Base-by-base conservation (phyloP, 2,113 vertebrate genomes). In the Macquaria ambigua region DNA sequence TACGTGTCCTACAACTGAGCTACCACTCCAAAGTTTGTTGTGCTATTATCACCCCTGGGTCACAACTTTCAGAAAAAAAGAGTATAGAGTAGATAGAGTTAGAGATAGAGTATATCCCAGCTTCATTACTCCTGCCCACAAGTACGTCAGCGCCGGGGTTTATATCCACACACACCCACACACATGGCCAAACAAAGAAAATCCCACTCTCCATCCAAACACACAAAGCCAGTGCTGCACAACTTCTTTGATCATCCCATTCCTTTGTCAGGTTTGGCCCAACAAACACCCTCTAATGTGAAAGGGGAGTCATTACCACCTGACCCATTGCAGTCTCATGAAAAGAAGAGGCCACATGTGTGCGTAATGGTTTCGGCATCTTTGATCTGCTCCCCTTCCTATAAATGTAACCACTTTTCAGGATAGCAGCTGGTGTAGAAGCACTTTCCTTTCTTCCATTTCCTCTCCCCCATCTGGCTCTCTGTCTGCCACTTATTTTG, bases 351-450 rank as follows among this genome's bases (percentile, higher is more conserved):
- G 88, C 86, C 89, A 92, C 86, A 77, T 92, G 84, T 90, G 92
- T 81, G 62, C 41, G 83, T 93, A 90, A 92, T 91, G 88, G 82
- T 87, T 87, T 81, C 71, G 31, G 80, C 82, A 87, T 87, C 89
- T 94, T 93, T 94, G 88, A 92, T 94, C 92, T 81, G 75, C 81
- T 87, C 79, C 83, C 73, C 75, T 79, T 90, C 81, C 82, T 89
- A 82, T 90, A 92, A 90, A 90, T 93, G 92, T 92, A 91, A 87
- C 88, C 90, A 93, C 88, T 94, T 92, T 93, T 91, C 84, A 91
- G 89, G 89, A 90, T 64, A 86, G 92, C 93, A 93, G 93, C 93
- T 94, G 93, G 85, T 79, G 75, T 77, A 89, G 84, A 87, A 92
- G 87, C 84, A 85, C 84, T 90, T 90, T 92, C 83, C 81, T 84